These are phyloP conservation scores for Rotaria macrura DNA, from an alignment of 2,888 invertebrate genomes.

Conservation along the genomic window DNA sequence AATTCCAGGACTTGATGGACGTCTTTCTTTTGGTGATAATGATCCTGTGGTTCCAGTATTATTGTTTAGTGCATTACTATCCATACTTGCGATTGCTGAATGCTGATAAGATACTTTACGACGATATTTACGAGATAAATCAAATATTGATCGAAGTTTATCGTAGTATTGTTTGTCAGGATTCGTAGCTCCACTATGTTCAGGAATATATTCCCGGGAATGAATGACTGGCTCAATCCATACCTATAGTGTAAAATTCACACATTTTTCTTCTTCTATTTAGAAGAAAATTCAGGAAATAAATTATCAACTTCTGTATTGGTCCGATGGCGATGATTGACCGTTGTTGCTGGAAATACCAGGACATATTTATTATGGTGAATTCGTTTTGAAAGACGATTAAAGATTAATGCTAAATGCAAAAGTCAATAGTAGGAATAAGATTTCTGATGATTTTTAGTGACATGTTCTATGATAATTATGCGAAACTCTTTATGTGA, in stretches of 20 bases:
- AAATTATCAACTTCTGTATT: background rate
- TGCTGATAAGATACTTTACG: background rate
- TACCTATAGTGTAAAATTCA: background rate
- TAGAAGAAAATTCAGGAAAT: too few relatives aligned
- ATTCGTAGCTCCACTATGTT: background rate
- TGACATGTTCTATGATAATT: too few relatives aligned
- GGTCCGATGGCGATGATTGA: background rate
- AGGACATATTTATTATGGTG: background rate
- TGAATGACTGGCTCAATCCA: background rate
- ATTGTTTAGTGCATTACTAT: background rate
- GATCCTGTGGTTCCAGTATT: background rate
- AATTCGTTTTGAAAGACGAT: background rate
- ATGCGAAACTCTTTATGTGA: too few relatives aligned
- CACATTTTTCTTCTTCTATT: background rate
- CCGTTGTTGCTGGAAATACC: background rate
- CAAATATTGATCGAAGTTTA: background rate
- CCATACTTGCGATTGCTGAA: background rate
- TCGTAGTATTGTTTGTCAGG: background rate
- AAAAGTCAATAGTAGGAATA: background rate
- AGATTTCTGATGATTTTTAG: too few relatives aligned
- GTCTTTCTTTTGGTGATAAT: background rate
- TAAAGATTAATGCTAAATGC: background rate
- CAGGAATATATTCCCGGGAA: background rate
- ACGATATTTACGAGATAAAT: background rate
- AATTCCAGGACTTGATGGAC: background rate